Conservation (phyloP, 92 coral and sea anemone genomes). For the Scolanthus callimorphus region DNA sequence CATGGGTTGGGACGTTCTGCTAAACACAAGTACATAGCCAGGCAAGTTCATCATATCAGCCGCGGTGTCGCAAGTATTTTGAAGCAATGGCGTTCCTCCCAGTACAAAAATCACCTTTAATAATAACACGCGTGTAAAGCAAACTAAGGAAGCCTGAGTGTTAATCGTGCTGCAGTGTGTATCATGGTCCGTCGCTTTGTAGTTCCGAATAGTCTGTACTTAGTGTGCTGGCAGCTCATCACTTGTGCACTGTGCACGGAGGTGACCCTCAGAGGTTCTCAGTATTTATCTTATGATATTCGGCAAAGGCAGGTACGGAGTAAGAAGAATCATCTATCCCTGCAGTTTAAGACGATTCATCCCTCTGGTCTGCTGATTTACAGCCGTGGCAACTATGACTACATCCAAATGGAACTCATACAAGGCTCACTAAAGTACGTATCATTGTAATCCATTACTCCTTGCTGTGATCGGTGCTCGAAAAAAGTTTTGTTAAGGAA, state of each 20-base stretch:
- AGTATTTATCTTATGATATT: constrained; percentile 36
- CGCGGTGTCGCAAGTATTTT: not conserved
- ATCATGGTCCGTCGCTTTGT: constrained; percentile 5
- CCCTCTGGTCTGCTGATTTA: constrained; percentile 75
- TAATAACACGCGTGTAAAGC: too few species aligned
- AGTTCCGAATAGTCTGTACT: constrained; percentile 3
- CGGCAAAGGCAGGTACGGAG: not conserved
- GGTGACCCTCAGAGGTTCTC: constrained; percentile 41
- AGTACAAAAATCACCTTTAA: too few species aligned
- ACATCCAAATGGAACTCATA: constrained; percentile 53
- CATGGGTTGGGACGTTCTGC: not conserved
- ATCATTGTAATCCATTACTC: too few species aligned
- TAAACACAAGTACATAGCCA: not conserved
- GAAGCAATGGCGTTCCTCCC: too few species aligned
- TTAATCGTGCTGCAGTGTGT: not conserved
- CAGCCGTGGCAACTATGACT: constrained; percentile 56
- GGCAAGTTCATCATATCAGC: not conserved
- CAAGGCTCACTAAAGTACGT: constrained; percentile 54
- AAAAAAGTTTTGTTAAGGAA: too few species aligned
- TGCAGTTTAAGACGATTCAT: constrained; percentile 77
- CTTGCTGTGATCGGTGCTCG: too few species aligned
- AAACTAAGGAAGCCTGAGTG: too few species aligned
- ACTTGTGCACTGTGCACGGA: constrained; percentile 9
- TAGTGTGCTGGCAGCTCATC: constrained; percentile 1
- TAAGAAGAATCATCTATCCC: constrained; percentile 21